Percentiles rank a stretch among this genome's conserved stretches.
phyloP scores from a whole-genome alignment of 2,888 invertebrate genomes.

The Hofmannophila pseudospretella region DNA sequence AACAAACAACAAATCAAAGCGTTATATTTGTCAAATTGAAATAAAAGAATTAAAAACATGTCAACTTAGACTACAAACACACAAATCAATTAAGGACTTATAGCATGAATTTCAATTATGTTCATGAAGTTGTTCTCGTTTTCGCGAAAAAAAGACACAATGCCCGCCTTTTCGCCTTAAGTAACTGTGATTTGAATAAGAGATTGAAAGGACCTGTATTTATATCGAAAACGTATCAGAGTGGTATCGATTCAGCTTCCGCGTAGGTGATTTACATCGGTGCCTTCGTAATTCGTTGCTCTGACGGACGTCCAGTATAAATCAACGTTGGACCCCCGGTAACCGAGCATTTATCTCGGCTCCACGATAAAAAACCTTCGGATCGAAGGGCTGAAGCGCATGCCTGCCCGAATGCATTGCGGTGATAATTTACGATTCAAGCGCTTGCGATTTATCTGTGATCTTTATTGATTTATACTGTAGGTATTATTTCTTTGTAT shows the following conservation, averaged over 20 bases:
- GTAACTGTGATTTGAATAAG: no score
- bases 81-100: no score
- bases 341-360: conserved; percentile 67
- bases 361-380: conserved; percentile 29
- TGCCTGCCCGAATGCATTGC: conserved; percentile 23
- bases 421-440: conserved; percentile 24
- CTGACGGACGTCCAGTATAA: conserved; percentile 70
- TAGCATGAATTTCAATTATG: no score
- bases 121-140: no score
- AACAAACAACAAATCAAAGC: no score
- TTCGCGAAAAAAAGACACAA: no score
- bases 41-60: no score
- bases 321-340: conserved; percentile 73
- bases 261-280: conserved; percentile 70
- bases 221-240: conserved; percentile 43
- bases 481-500: neutral
- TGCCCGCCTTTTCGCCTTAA: no score
- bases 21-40: no score
- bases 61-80: no score
- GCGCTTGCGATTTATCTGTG: conserved; percentile 5
- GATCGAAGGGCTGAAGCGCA: conserved; percentile 24
- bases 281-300: conserved; percentile 67
- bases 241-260: conserved; percentile 48
- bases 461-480: neutral
- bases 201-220: neutral